Evolutionary conservation across 1,140 invertebrate species (phyloP).

Genomic region (Rhagoletis zephyria): DNA sequence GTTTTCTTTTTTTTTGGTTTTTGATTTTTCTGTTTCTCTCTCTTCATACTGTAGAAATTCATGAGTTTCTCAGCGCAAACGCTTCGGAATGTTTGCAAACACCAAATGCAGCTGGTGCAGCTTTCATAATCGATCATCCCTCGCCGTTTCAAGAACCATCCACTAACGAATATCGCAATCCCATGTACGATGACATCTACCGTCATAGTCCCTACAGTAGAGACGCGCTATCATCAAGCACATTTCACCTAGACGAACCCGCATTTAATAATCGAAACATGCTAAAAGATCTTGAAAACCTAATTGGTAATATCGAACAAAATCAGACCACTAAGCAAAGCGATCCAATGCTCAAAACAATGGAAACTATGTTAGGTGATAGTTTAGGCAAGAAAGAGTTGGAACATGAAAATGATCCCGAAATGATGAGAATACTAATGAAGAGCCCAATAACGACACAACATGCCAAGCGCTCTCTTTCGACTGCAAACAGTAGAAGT

Average conservation of each 20-base stretch:
- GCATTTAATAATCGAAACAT: conserved; percentile 60
- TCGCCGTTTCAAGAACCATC: conserved; percentile 41
- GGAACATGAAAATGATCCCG: conserved; percentile 68
- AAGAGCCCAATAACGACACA: conserved; percentile 69
- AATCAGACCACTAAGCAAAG: conserved; percentile 70
- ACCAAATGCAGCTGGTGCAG: conserved; percentile 59
- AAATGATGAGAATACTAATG: conserved; percentile 67
- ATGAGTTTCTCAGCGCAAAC: conserved; percentile 70
- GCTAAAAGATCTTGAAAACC: conserved; percentile 71
- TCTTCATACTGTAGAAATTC: conserved; percentile 65
- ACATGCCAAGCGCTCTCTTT: conserved; percentile 52
- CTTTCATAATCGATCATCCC: conserved; percentile 45
- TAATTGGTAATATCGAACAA: conserved; percentile 72
- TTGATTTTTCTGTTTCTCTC: conserved; percentile 38
- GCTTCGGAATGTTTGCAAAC: conserved; percentile 69
- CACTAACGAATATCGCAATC: conserved; percentile 42
- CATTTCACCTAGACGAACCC: conserved; percentile 65
- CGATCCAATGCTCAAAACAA: conserved; percentile 63
- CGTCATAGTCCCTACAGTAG: conserved; percentile 52
- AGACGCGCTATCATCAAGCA: conserved; percentile 61
- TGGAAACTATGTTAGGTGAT: conserved; percentile 38
- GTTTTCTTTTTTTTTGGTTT: not conserved
- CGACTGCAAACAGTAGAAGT: not conserved
- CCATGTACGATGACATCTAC: conserved; percentile 51
- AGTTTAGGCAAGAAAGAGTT: conserved; percentile 59